Evolutionary conservation across 2,888 invertebrate genomes (phyloP), one percentile per base, ranked within the genome.

Genomic region (Tryphoninae sp.): DNA sequence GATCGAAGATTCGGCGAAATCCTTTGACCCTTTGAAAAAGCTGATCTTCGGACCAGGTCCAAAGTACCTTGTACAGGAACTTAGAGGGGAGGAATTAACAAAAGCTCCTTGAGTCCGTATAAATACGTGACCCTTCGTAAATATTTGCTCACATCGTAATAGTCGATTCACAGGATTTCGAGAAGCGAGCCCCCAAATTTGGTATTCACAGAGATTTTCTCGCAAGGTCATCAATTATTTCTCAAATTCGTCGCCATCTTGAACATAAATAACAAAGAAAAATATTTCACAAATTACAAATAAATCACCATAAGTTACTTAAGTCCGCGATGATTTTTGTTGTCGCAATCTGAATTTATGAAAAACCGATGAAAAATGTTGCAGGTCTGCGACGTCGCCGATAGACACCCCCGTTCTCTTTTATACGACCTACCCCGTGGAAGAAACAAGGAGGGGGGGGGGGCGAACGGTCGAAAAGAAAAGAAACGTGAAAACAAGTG

Each of bases 41-140:
- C 78, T 64, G 45, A 72, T 62, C 49, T 80, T 40, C 67, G 69
- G 13, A 6, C 33, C 59, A 78, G 78, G 55, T 78, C 49, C 85
- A 85, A 88, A 89, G 87, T 88, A 89, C 87, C 86, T 85, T 81
- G 85, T 89, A 64, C 42, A 23, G 33, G 89, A 90, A 89, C 89
- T 86, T 77, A 76, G 77, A 79, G 72, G 74, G 81, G 61, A 19
- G 86, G 86, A 84, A 88, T 89, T 88, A 89, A 84, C 85, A 85
- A 86, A 87, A 71, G 80, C 86, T 85, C 90, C 90, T 33, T 91
- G 91, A 88, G 87, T 87, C 86, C 88, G 91, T 91, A 91, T 91
- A 91, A 91, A 91, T 91, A 90, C 89, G 89, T 89, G 88, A 89
- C 88, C 89, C 84, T 88, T 87, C 82, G 84, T 81, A 62, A 82